Conservation (phyloP, 2,888 invertebrate genomes). For the Punctoribates punctum region DNA sequence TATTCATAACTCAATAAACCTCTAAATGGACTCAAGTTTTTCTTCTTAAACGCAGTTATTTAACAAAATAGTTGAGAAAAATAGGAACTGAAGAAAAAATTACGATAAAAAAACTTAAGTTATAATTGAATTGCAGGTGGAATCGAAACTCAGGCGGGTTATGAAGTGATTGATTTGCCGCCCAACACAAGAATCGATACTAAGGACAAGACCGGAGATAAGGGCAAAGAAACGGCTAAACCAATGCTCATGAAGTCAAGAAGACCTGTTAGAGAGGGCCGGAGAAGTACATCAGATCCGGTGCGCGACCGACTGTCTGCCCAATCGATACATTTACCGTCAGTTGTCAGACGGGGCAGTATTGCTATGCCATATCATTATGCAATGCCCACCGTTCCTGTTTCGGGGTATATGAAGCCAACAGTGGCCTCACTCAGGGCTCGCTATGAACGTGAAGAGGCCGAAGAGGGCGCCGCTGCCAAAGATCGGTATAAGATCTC, state of each 20-base stretch:
- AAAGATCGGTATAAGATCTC: slow-evolving; percentile 20
- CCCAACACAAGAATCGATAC: background rate
- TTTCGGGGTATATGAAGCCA: background rate
- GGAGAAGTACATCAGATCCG: slow-evolving; percentile 2
- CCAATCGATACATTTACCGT: background rate
- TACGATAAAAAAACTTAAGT: background rate
- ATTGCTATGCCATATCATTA: slow-evolving; percentile 27
- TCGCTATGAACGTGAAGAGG: slow-evolving; percentile 6
- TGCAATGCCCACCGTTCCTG: background rate
- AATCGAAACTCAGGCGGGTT: slow-evolving; percentile 4
- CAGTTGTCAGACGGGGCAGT: slow-evolving; percentile 20
- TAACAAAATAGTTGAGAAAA: background rate
- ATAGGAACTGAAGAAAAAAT: background rate
- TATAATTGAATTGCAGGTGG: slow-evolving; percentile 24
- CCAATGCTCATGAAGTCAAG: background rate
- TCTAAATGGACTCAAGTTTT: background rate
- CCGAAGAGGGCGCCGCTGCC: background rate
- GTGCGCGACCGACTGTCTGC: background rate
- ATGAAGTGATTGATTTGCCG: slow-evolving; percentile 28
- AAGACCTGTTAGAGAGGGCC: background rate
- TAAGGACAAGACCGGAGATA: slow-evolving; percentile 20
- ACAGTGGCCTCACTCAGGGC: slow-evolving; percentile 13
- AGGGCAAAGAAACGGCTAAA: background rate
- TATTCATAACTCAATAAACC: background rate
- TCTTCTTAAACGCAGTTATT: background rate